Evolutionary conservation across 2,888 invertebrate genomes (phyloP).

Genomic region (Cheilosia vernalis): DNA sequence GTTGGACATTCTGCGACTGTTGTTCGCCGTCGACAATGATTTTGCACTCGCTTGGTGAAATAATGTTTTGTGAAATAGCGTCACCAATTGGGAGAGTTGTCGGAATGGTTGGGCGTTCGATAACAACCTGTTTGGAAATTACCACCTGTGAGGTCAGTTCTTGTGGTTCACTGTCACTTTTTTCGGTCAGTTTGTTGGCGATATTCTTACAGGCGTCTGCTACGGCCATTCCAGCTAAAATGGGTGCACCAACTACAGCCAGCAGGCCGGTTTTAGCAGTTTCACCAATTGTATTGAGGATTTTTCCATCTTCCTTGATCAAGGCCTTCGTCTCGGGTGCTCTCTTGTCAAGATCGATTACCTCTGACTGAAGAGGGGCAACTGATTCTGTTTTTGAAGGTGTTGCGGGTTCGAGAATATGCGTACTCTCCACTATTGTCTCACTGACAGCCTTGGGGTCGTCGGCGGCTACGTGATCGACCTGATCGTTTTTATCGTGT

Average conservation of each 20-base stretch:
- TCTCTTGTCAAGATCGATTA: background rate
- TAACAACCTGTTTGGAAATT: slow-evolving; percentile 5
- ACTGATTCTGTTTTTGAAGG: background rate
- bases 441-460: slow-evolving; percentile 4
- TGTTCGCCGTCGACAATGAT: slow-evolving; percentile 86
- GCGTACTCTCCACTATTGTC: slow-evolving; percentile 4
- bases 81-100: slow-evolving; percentile 85
- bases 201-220: slow-evolving; percentile 90
- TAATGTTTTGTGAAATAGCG: slow-evolving; percentile 87
- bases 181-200: slow-evolving; percentile 74
- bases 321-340: background rate
- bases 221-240: slow-evolving; percentile 94
- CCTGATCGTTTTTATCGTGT: background rate
- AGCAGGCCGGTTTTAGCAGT: slow-evolving; percentile 94
- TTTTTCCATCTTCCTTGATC: slow-evolving; percentile 15
- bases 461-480: background rate
- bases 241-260: slow-evolving; percentile 93
- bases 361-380: background rate
- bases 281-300: slow-evolving; percentile 84
- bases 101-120: slow-evolving; percentile 22
- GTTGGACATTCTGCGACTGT: slow-evolving; percentile 87
- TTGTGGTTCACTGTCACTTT: slow-evolving; percentile 1
- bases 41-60: slow-evolving; percentile 87
- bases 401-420: background rate
- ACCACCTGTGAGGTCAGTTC: background rate